Base-by-base conservation (phyloP, 1,140 invertebrate species). In the Hyles euphorbiae region DNA sequence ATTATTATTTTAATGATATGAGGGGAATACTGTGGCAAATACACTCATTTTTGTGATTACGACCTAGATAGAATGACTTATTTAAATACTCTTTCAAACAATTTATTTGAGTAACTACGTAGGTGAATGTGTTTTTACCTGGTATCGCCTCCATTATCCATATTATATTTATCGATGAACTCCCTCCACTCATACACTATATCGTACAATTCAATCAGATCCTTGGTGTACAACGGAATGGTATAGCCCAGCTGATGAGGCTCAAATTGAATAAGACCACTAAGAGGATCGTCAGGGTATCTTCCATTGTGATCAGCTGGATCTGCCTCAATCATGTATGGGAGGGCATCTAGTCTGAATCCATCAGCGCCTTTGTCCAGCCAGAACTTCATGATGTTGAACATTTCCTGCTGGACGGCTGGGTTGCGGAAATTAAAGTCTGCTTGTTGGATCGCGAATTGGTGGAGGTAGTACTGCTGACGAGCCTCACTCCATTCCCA, bases 341-440 rank as follows among this genome's bases (percentile, higher is more conserved):
- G 90, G 0, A 94, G 78, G 3, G 93, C 92, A 65, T 94, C 92
- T 3, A 96, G 87, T 52, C 94, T 86, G 72, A 95, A 95, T 0
- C 94, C 94, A 70, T 93, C 92, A 0, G 93, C 92, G 5, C 94
- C 94, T 66, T 89, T 87, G 6, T 93, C 85, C 0, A 95, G 61
- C 94, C 94, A 96, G 74, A 91, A 92, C 3, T 60, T 73, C 61
- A 91, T 81, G 3, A 90, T 91, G 34, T 90, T 82, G 22, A 91
- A 81, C 91, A 93, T 93, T 67, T 93, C 92, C 0, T 89, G 57
- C 3, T 85, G 78, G 2, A 94, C 84, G 0, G 65, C 72, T 0
- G 78, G 77, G 74, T 92, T 93, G 3, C 91, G 84, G 54, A 92
- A 93, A 76, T 96, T 95, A 7, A 96, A 89, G 74, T 95, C 94